Evolutionary conservation across 2,888 invertebrate species (phyloP), one percentile per base, ranked within the genome.

Genomic region (Zhengitettix transpicula): DNA sequence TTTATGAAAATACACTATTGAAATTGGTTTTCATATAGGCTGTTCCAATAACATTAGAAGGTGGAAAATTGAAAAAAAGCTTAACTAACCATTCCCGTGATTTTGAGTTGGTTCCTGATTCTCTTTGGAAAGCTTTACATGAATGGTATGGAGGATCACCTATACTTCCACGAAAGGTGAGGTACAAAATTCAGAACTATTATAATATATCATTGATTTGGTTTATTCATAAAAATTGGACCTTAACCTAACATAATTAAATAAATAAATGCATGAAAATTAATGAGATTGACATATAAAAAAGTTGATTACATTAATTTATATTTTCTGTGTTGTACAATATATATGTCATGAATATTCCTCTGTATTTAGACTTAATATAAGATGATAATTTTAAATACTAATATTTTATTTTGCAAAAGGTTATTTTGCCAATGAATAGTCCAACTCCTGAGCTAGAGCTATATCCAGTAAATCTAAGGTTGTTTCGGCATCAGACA

Each of bases 71-170:
- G 63, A 85, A 86, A 64, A 78, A 82, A 51, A 86, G 87, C 72
- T 78, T 81, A 40, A 81, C 86, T 51, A 75, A 91, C 61, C 83
- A 87, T 70, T 85, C 83, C 65, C 78, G 85, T 61, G 92, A 94
- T 77, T 94, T 90, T 75, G 88, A 89, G 74, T 76, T 92, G 55
- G 79, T 93, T 57, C 91, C 92, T 1, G 90, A 90, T 69, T 83
- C 87, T 54, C 75, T 93, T 65, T 94, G 93, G 93, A 83, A 88
- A 64, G 91, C 91, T 1, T 73, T 94, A 14, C 84, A 85, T 63
- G 80, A 84, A 65, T 93, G 93, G 93, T 89, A 89, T 74, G 81
- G 82, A 56, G 87, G 88, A 40, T 83, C 84, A 11, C 85, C 85
- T 7, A 85, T 90, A 9, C 75, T 92, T 64, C 91, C 91, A 0